A percentile compares a stretch with the other conserved stretches of the same genome.
Evolutionary conservation across 2,888 invertebrate genomes (phyloP).

Genomic region (Rugalucina vietnamica): DNA sequence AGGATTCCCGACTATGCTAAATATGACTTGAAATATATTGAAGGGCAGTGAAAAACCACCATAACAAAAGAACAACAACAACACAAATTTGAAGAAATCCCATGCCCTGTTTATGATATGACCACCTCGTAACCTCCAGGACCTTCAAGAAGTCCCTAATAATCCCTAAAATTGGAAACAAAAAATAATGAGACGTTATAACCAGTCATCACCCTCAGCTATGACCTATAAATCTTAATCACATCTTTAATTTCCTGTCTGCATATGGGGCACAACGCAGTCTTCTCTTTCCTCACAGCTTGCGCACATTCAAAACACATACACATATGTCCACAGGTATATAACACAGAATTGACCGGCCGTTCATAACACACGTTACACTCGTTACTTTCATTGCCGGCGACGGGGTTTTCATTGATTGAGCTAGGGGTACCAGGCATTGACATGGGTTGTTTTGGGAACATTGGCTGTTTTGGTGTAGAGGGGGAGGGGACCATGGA

Average conservation of each 20-base stretch:
- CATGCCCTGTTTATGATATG: too few relatives aligned
- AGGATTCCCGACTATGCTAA: too few relatives aligned
- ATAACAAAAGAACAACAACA: too few relatives aligned
- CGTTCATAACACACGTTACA: conserved; percentile 98
- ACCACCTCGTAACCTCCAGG: too few relatives aligned
- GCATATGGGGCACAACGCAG: conserved; percentile 94
- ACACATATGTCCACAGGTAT: conserved; percentile 99
- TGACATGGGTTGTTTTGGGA: conserved; percentile 62
- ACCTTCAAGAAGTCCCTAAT: too few relatives aligned
- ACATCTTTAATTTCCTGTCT: conserved; percentile 96
- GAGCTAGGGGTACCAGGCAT: conserved; percentile 70
- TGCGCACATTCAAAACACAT: conserved; percentile 98
- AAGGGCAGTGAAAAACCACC: too few relatives aligned
- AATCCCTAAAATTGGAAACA: too few relatives aligned
- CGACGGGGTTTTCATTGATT: conserved; percentile 64
- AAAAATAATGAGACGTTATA: too few relatives aligned
- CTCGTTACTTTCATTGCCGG: conserved; percentile 85
- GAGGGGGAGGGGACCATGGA: conserved; percentile 61
- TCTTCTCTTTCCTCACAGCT: conserved; percentile 88
- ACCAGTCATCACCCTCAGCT: conserved; percentile 22
- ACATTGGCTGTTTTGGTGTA: conserved; percentile 49
- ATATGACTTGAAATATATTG: too few relatives aligned
- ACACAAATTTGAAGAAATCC: too few relatives aligned
- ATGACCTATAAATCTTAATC: conserved; percentile 97
- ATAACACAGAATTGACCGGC: conserved; percentile 95